Evolutionary conservation across 2,797 vertebrate genomes (phyloP).

Genomic region (Mus minutoides): DNA sequence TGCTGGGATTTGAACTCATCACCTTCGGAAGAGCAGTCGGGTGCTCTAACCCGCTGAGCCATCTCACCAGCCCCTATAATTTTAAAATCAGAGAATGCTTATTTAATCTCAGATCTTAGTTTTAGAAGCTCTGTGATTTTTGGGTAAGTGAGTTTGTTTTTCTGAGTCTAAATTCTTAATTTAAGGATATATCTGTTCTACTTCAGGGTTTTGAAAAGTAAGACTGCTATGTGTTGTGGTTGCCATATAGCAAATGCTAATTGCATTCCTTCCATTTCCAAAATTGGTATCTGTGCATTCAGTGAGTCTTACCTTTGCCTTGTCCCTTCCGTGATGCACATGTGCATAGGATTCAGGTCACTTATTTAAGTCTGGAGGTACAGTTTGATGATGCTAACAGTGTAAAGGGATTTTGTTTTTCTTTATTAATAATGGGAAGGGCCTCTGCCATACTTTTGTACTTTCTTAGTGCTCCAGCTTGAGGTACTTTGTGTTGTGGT

Average conservation of each 20-base stretch:
- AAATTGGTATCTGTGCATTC: conserved; percentile 55
- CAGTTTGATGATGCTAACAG: conserved; percentile 2
- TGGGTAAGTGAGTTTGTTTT: conserved; percentile 54
- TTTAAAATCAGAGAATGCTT: conserved; percentile 63
- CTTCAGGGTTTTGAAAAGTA: conserved; percentile 37
- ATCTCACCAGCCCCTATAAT: too few relatives aligned
- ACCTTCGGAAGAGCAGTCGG: too few relatives aligned
- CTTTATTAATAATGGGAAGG: conserved; percentile 27
- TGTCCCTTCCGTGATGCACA: conserved; percentile 21
- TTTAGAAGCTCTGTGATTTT: conserved; percentile 61
- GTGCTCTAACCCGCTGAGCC: too few relatives aligned
- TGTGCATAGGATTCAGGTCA: conserved; percentile 44
- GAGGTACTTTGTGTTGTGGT: conserved; percentile 54
- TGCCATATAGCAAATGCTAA: conserved; percentile 26
- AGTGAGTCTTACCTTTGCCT: conserved; percentile 51
- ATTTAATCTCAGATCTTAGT: conserved; percentile 62
- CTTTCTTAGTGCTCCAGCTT: conserved; percentile 52
- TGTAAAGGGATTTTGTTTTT: conserved; percentile 53
- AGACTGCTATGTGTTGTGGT: conserved; percentile 24
- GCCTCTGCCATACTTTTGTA: conserved; percentile 39
- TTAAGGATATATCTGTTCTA: conserved; percentile 35
- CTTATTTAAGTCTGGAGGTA: conserved; percentile 51
- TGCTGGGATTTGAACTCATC: too few relatives aligned
- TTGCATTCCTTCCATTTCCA: conserved; percentile 54
- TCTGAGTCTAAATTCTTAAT: conserved; percentile 50